These are phyloP conservation scores for Cyprinodon brontotheroides DNA, from an alignment of 2,113 vertebrate species.

Conservation along the genomic window DNA sequence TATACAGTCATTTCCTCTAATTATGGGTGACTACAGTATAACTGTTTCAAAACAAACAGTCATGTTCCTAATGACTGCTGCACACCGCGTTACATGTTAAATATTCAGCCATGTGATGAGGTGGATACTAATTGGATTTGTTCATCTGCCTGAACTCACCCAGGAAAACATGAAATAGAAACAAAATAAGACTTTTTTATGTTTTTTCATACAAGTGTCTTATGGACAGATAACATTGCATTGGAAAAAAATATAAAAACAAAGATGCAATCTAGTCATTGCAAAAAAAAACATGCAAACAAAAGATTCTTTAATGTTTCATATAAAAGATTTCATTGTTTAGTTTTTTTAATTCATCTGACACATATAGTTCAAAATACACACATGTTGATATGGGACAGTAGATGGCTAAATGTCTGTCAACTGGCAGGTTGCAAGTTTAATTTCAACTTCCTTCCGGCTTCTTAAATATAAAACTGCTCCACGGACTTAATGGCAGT, in stretches of 20 bases:
- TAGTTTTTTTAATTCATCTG: too few relatives aligned
- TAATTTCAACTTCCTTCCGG: background rate
- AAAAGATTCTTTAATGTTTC: too few relatives aligned
- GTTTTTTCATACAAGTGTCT: background rate
- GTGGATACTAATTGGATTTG: slow-evolving; percentile 44
- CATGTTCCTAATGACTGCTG: slow-evolving; percentile 56
- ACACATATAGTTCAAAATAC: too few relatives aligned
- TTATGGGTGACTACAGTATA: slow-evolving; percentile 60
- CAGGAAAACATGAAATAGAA: background rate
- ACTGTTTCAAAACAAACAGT: slow-evolving; percentile 68
- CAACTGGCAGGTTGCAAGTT: background rate
- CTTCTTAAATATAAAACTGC: background rate
- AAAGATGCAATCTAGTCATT: too few relatives aligned
- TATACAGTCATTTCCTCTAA: slow-evolving; percentile 69
- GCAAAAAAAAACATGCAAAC: too few relatives aligned
- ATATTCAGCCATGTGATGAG: slow-evolving; percentile 20
- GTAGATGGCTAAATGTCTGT: background rate
- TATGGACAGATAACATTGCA: background rate
- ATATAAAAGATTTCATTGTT: too few relatives aligned
- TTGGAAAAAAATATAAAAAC: background rate
- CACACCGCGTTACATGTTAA: slow-evolving; percentile 16
- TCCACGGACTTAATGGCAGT: background rate
- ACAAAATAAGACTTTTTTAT: background rate
- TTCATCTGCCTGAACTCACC: slow-evolving; percentile 23
- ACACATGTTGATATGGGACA: background rate